Base-by-base conservation (phyloP, 2,797 vertebrate genomes). In the Artibeus jamaicensis region DNA sequence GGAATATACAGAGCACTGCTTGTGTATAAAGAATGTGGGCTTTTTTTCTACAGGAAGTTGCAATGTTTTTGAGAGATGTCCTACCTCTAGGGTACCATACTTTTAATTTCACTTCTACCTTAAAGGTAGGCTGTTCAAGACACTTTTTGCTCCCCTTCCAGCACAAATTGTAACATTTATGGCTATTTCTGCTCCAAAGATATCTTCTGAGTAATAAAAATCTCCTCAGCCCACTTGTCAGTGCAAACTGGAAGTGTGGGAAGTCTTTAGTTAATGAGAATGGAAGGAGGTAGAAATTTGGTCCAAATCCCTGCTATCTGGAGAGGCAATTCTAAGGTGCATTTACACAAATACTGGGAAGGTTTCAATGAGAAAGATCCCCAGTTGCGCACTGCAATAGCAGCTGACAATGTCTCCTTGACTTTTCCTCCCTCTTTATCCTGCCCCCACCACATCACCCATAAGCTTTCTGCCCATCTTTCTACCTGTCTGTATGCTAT, bases 31-130 rank as follows among this genome's bases (percentile, higher is more conserved):
- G 26, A 46, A 1, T 21, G 10, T 57, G n/a, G 24, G 6, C 2
- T 29, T 78, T 83, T 94, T 5, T 59, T 29, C 57, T 11, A 14
- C 34, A 84, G 4, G 46, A 91, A 79, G 15, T 14, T 1, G 8
- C 79, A 5, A 42, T 55, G 4, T 44, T 18, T 16, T 50, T 3
- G 14, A 29, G 15, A 12, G 2, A 1, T 70, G 24, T 18, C 16
- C 26, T 65, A 10, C 22, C 10, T 29, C 37, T 67, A 48, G 0
- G 26, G 0, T 2, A 6, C 3, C 15, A 21, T 6, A 32, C 4
- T 42, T 77, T 53, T 48, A 71, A 86, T 86, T 9, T 46, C 3
- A 39, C 4, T 86, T 68, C 37, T 32, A 68, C 22, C 21, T 32
- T 59, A 19, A 3, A 78, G 1, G 8, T 22, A 74, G 71, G 67